Evolutionary conservation across 2,888 invertebrate species (phyloP).

Genomic region (Dioctria rufipes): DNA sequence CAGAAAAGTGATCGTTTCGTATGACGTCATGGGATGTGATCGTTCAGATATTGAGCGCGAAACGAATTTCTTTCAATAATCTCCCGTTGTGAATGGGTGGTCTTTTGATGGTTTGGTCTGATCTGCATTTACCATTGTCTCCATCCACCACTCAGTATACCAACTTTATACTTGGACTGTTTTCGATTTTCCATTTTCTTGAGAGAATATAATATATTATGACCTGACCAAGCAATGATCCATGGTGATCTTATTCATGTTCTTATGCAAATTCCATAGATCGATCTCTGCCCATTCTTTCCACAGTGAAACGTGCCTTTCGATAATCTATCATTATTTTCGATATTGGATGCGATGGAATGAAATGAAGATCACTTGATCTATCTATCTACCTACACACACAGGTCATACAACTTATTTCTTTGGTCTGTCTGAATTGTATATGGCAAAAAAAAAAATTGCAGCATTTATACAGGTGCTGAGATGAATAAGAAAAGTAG

Average conservation of each 20-base stretch:
- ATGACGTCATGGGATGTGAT: constrained; percentile 55
- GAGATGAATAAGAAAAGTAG: constrained; percentile 13
- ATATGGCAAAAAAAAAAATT: too few species aligned
- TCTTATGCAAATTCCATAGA: constrained; percentile 54
- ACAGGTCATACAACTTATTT: neutral
- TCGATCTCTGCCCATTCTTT: constrained; percentile 56
- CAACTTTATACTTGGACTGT: neutral
- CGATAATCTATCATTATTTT: constrained; percentile 55
- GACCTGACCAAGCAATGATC: constrained; percentile 7
- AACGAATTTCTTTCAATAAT: constrained; percentile 54
- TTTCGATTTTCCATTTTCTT: constrained; percentile 50
- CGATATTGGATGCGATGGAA: constrained; percentile 8
- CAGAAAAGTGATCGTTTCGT: constrained; percentile 51
- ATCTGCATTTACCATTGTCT: constrained; percentile 29
- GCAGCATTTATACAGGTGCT: constrained; percentile 4
- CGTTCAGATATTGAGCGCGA: constrained; percentile 49
- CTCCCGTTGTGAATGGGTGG: constrained; percentile 57
- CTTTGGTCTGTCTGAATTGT: neutral
- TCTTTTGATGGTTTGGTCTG: constrained; percentile 7
- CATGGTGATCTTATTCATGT: constrained; percentile 30
- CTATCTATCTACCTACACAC: neutral
- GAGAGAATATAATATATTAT: constrained; percentile 21
- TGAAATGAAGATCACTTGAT: constrained; percentile 10
- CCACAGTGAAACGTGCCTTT: constrained; percentile 55
- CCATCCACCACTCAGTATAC: neutral